These are phyloP conservation scores for Leucophora obtusa DNA, from an alignment of 2,888 invertebrate species.

Conservation along the genomic window DNA sequence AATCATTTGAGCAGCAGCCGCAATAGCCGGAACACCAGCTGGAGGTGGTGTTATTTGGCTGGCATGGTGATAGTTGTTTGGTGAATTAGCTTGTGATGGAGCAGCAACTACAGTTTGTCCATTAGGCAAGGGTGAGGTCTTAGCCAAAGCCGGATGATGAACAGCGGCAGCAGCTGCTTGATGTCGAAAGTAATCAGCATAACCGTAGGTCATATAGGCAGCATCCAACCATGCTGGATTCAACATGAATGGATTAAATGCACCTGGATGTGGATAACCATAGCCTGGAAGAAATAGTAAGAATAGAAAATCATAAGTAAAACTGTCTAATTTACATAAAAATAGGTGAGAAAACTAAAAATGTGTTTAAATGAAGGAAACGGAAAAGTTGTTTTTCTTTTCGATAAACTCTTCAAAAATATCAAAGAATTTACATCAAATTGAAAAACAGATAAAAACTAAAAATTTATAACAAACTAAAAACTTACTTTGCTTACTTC, in stretches of 20 bases:
- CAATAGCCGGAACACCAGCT: constrained; percentile 46
- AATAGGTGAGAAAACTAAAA: constrained; percentile 16
- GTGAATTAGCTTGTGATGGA: constrained; percentile 53
- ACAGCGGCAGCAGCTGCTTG: constrained; percentile 80
- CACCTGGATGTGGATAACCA: constrained; percentile 88
- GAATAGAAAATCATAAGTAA: constrained; percentile 44
- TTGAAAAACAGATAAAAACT: constrained; percentile 18
- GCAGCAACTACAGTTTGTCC: constrained; percentile 63
- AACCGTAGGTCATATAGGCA: constrained; percentile 88
- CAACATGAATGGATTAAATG: constrained; percentile 88
- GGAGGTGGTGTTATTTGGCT: constrained; percentile 68
- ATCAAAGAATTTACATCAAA: no score
- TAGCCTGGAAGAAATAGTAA: constrained; percentile 82
- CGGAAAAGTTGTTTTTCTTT: not conserved
- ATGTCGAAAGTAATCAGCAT: constrained; percentile 85
- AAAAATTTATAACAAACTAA: constrained; percentile 71
- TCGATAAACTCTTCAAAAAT: not conserved
- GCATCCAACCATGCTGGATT: constrained; percentile 92
- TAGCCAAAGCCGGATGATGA: constrained; percentile 82
- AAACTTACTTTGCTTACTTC: constrained; percentile 97
- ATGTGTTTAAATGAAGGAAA: not conserved
- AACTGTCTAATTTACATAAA: constrained; percentile 25
- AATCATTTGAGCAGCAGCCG: constrained; percentile 75
- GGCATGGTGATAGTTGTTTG: constrained; percentile 66
- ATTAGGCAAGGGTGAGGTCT: constrained; percentile 80